Evolutionary conservation across 2,888 invertebrate species (phyloP).

Genomic region (Sialis fuliginosa): DNA sequence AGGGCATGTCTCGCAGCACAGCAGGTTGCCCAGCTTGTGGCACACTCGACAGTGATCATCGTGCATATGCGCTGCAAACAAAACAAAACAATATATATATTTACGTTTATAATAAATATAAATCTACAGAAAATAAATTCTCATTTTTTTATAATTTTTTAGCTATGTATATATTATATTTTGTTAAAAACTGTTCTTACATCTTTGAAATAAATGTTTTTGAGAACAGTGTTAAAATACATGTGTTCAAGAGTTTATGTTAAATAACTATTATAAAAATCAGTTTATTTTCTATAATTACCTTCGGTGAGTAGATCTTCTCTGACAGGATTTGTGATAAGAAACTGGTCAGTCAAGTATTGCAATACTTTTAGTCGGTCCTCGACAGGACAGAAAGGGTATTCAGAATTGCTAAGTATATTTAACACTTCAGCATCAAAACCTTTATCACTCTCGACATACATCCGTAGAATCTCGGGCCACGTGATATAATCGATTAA

Average conservation of each 20-base stretch:
- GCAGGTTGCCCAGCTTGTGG: constrained; percentile 79
- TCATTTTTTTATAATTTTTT: too few species aligned
- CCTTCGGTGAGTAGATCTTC: constrained; percentile 91
- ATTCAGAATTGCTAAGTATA: constrained; percentile 57
- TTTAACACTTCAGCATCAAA: constrained; percentile 57
- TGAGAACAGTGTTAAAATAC: too few species aligned
- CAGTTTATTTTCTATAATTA: constrained; percentile 16
- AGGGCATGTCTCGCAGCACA: constrained; percentile 96
- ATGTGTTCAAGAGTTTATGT: too few species aligned
- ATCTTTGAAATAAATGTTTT: too few species aligned
- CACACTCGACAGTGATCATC: constrained; percentile 88
- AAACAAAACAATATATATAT: constrained; percentile 4
- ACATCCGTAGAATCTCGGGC: constrained; percentile 80
- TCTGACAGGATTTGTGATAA: constrained; percentile 80
- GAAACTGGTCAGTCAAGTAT: constrained; percentile 86
- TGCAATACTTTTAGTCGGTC: constrained; percentile 67
- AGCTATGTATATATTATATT: too few species aligned
- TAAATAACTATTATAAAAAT: too few species aligned
- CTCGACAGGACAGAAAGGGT: constrained; percentile 72
- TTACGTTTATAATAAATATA: too few species aligned
- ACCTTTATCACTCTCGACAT: constrained; percentile 76
- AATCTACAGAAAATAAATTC: too few species aligned
- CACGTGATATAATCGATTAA: constrained; percentile 91
- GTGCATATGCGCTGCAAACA: constrained; percentile 52
- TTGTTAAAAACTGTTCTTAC: too few species aligned